Conservation (phyloP, 2,888 invertebrate species). For the Dioctria rufipes region DNA sequence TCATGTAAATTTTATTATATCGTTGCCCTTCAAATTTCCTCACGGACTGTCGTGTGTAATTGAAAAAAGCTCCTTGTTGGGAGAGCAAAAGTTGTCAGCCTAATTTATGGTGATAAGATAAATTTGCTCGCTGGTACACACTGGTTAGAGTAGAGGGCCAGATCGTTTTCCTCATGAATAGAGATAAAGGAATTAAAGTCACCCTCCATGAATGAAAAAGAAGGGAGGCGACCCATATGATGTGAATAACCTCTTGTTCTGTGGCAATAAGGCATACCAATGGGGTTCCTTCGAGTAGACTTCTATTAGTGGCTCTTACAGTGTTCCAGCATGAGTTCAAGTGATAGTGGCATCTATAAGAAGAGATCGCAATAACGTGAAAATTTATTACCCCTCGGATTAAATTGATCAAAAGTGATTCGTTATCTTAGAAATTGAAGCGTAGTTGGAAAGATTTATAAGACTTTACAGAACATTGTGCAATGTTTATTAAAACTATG, state of each 20-base stretch:
- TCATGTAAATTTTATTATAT: constrained; percentile 11
- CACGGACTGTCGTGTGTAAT: constrained; percentile 23
- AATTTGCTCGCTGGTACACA: constrained; percentile 27
- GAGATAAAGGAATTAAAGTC: constrained; percentile 34
- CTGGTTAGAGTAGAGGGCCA: not conserved
- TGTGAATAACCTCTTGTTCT: constrained; percentile 41
- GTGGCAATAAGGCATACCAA: constrained; percentile 35
- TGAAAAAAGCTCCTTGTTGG: constrained; percentile 1
- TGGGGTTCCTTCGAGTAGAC: constrained; percentile 1
- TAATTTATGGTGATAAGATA: constrained; percentile 48
- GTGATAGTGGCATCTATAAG: constrained; percentile 14
- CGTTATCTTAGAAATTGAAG: not conserved
- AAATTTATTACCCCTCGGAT: constrained; percentile 36
- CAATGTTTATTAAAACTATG: too few relatives aligned
- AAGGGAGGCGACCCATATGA: constrained; percentile 33
- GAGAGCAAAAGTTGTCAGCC: constrained; percentile 22
- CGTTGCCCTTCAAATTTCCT: not conserved
- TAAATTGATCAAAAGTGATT: constrained; percentile 32
- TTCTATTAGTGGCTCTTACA: constrained; percentile 27
- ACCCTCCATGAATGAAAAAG: not conserved
- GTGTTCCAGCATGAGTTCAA: constrained; percentile 4
- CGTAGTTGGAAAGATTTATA: too few relatives aligned
- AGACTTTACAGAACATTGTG: too few relatives aligned
- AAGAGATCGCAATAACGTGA: constrained; percentile 38
- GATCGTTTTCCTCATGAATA: constrained; percentile 13